A percentile compares a stretch with the other conserved stretches of the same genome.
Conservation (phyloP, 92 coral and sea anemone genomes). For the Paragorgia papillata region DNA sequence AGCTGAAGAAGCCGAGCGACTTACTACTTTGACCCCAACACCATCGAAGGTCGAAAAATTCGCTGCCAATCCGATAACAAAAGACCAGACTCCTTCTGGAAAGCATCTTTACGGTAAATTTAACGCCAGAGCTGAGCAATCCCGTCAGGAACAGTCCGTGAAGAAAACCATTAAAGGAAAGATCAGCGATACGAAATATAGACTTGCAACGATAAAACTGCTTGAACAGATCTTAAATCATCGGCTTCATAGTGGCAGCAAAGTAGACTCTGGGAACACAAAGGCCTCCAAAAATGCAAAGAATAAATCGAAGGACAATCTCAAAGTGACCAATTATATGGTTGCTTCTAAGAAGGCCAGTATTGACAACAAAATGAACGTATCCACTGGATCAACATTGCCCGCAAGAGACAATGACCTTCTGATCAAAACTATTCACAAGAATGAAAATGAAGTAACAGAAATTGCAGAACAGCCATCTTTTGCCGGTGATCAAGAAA, state of each 20-base stretch:
- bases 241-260: not conserved
- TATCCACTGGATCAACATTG: not conserved
- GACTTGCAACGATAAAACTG: not conserved
- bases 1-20: conserved; percentile 17
- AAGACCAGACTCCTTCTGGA: not conserved
- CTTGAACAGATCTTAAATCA: conserved; percentile 6
- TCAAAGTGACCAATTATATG: not conserved
- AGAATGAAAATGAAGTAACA: not conserved
- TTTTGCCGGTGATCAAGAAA: not conserved
- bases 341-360: too few species aligned
- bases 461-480: conserved; percentile 4
- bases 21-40: not conserved
- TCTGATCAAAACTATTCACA: conserved; percentile 3
- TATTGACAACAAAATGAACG: not conserved
- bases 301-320: not conserved
- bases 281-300: not conserved
- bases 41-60: not conserved
- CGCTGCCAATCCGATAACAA: conserved; percentile 7
- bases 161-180: conserved; percentile 4
- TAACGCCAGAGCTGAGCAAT: not conserved
- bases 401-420: not conserved
- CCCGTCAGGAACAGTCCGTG: not conserved
- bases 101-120: not conserved
- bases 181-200: not conserved
- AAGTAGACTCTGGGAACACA: not conserved